phyloP scores from a whole-genome alignment of 2,888 invertebrate genomes.

The Tetranychus truncatus region DNA sequence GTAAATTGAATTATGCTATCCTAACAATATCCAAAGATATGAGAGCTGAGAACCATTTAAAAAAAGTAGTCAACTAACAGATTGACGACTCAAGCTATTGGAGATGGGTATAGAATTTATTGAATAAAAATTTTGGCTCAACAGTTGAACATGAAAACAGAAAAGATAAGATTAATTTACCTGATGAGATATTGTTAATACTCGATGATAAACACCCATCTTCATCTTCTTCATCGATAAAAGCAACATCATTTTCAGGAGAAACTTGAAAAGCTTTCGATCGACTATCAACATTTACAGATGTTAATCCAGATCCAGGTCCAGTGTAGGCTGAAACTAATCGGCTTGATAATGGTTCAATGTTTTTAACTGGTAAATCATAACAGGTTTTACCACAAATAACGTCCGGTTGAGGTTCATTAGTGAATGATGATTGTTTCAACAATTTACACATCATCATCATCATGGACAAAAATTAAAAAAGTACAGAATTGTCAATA shows the following conservation, averaged over 20 bases:
- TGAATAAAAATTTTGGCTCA: too few species aligned
- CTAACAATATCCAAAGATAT: too few species aligned
- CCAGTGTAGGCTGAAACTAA: slow-evolving; percentile 58
- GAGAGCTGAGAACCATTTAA: too few species aligned
- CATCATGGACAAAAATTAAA: neutral
- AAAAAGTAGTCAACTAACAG: too few species aligned
- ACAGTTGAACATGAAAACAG: too few species aligned
- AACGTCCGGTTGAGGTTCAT: slow-evolving; percentile 38
- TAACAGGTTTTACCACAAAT: slow-evolving; percentile 51
- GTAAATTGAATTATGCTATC: too few species aligned
- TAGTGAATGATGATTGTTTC: slow-evolving; percentile 1
- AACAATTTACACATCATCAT: neutral
- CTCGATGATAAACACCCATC: slow-evolving; percentile 7
- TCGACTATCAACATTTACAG: slow-evolving; percentile 45
- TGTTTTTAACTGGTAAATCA: slow-evolving; percentile 43
- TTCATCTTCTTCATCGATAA: slow-evolving; percentile 42
- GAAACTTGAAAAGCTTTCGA: slow-evolving; percentile 41
- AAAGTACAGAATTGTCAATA: too few species aligned
- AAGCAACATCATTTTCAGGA: slow-evolving; percentile 46
- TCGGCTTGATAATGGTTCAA: slow-evolving; percentile 37
- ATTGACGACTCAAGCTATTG: too few species aligned
- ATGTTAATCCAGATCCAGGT: slow-evolving; percentile 58
- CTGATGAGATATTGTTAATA: neutral
- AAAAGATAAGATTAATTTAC: neutral
- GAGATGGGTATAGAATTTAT: too few species aligned